Evolutionary conservation across 2,797 vertebrate genomes (phyloP), one percentile per base, ranked within the genome.

Genomic region (Vespertilio murinus): DNA sequence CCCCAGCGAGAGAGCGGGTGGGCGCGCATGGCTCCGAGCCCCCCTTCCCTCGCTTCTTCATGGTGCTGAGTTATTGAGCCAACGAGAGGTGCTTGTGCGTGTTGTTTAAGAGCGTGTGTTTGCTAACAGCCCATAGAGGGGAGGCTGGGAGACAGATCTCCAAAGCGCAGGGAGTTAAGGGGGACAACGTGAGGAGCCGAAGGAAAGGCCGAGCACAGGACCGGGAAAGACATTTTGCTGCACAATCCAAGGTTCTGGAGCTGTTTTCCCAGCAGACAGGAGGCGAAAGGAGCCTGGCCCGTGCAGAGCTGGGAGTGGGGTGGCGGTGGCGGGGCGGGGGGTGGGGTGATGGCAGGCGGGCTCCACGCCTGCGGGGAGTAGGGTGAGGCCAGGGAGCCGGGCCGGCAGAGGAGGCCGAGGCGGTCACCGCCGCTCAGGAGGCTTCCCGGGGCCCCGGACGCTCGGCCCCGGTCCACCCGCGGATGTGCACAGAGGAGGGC

Each of bases 221-320:
- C 95, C 97, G 97, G 96, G 97, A 98, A 97, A 97, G 97, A 95
- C 97, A 97, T 97, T 98, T 98, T 98, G 98, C 97, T 92, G 49
- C 97, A 97, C 97, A 97, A 97, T 97, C 97, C 96, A 96, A 98
- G 97, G 93, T 97, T 97, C 97, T 97, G 79, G 94, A 98, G 97
- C 97, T 93, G 91, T 96, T 97, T 97, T 97, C 98, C 94, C 96
- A 97, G 97, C 95, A 91, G 94, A 97, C 97, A 97, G 98, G 98
- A 98, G 95, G 97, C 97, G 97, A 98, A 97, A 97, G 97, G 97
- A 98, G 98, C 98, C 97, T 97, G 97, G 97, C 97, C 97, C 96
- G 97, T 98, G 97, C 97, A 40, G 59, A 96, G 96, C 96, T 97
- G 97, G 98, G 97, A 90, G 95, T 47, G 3, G 96, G 96, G 96